A percentile compares a stretch with the other conserved stretches of the same genome.
Conservation (phyloP, 2,797 vertebrate genomes). For the Margarornis squamiger region DNA sequence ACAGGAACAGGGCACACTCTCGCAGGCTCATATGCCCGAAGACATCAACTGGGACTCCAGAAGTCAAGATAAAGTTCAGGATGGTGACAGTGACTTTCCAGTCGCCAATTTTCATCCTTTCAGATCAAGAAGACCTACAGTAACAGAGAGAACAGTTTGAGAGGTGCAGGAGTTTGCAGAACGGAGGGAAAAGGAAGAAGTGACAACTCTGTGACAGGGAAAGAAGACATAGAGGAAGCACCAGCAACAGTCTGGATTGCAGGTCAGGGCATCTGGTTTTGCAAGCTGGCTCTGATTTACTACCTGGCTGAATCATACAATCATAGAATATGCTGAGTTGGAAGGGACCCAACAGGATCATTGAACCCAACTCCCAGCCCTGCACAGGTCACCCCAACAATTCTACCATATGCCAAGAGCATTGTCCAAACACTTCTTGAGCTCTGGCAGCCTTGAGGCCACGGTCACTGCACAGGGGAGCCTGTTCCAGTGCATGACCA, state of each 20-base stretch:
- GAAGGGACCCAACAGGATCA: background rate
- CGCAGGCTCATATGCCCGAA: background rate
- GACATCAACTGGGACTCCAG: background rate
- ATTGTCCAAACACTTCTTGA: background rate
- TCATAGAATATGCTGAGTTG: background rate
- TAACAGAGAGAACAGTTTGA: background rate
- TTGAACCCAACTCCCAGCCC: background rate
- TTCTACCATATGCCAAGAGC: background rate
- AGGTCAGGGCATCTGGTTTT: background rate
- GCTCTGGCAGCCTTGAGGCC: background rate
- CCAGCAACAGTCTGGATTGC: background rate
- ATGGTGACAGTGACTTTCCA: background rate
- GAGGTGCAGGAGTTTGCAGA: background rate
- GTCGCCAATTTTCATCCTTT: background rate
- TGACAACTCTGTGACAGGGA: background rate
- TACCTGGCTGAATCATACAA: background rate
- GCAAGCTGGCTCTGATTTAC: background rate
- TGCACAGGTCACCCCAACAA: background rate
- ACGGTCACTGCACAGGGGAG: background rate
- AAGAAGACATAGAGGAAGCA: background rate
- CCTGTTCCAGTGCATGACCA: background rate
- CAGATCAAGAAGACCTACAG: slow-evolving; percentile 37
- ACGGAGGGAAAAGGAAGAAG: background rate
- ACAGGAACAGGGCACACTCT: background rate
- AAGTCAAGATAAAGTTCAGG: background rate